Base-by-base conservation (phyloP, 2,797 vertebrate genomes). In the Pangasius macronema region DNA sequence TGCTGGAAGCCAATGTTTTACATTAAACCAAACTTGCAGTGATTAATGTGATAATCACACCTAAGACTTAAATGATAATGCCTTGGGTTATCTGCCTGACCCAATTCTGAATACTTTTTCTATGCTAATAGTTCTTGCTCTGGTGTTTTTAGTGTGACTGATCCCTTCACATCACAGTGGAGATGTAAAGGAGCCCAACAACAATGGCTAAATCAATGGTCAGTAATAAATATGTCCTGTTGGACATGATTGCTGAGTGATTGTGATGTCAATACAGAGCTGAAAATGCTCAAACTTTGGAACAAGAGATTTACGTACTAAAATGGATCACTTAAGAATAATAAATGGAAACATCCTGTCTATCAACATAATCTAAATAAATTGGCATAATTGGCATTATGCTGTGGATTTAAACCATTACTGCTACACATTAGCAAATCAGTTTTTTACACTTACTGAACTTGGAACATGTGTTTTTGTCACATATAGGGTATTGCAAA, bases 231-330 rank as follows among this genome's bases (percentile, higher is more conserved):
- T 97, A 96, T 96, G 96, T 96, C 96, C 95, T 97, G 95, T 96
- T 97, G 96, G 95, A 96, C 95, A 96, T 97, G 97, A 98, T 97
- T 97, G 97, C 95, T 95, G 95, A 97, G 97, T 97, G 97, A 98
- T 97, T 96, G 95, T 92, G 96, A 96, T 96, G 96, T 96, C 97
- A 94, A 97, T 98, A 97, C 93, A 89, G 92, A 94, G 94, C 94
- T 89, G 93, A 94, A 93, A 93, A 90, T 92, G 89, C 88, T 65
- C 81, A 85, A 24, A 42, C n/a, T 84, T 46, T 59, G 39, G 57
- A 72, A 59, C 46, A 1, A 72, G 65, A 55, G 39, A 70, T 88
- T 88, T 87, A 53, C 7, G 8, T 84, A 59, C 77, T 14, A 18
- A 83, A 87, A 33, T 14, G 49, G 30, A 57, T 57, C 51, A 36